phyloP scores from a whole-genome alignment of 2,888 invertebrate genomes.

The Cantharis rustica region DNA sequence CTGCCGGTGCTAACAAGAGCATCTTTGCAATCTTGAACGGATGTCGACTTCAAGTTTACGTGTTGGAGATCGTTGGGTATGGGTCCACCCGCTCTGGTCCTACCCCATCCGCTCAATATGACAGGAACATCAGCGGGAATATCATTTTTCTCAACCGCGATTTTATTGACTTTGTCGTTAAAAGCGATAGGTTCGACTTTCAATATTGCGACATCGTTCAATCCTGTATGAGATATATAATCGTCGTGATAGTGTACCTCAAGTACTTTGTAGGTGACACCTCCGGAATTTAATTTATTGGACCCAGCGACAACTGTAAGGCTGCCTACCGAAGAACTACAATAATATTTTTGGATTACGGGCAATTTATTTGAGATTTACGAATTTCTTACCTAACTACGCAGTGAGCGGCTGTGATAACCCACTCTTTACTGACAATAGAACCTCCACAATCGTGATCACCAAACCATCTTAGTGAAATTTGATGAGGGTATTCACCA shows the following conservation, averaged over 20 bases:
- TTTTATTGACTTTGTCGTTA: slow-evolving; percentile 16
- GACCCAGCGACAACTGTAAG: not conserved
- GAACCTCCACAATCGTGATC: slow-evolving; percentile 40
- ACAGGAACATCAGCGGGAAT: slow-evolving; percentile 9
- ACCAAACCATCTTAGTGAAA: slow-evolving; percentile 45
- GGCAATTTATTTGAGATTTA: not conserved
- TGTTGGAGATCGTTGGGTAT: slow-evolving; percentile 62
- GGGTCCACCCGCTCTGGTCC: slow-evolving; percentile 44
- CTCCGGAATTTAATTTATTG: not conserved
- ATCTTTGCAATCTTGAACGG: slow-evolving; percentile 57
- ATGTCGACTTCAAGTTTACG: slow-evolving; percentile 59
- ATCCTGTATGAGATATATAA: not conserved
- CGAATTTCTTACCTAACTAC: slow-evolving; percentile 12
- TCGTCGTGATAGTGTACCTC: not conserved
- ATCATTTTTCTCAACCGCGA: slow-evolving; percentile 17
- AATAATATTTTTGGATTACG: not conserved
- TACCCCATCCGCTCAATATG: slow-evolving; percentile 32
- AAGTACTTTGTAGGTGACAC: not conserved
- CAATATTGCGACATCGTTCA: not conserved
- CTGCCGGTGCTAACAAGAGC: not conserved
- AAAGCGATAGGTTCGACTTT: slow-evolving; percentile 18
- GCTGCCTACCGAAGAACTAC: not conserved
- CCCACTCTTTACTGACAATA: slow-evolving; percentile 32
- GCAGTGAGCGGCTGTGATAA: slow-evolving; percentile 46
- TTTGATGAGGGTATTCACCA: slow-evolving; percentile 41